Base-by-base conservation (phyloP, 2,797 vertebrate species). In the Chiroxiphia lanceolata region DNA sequence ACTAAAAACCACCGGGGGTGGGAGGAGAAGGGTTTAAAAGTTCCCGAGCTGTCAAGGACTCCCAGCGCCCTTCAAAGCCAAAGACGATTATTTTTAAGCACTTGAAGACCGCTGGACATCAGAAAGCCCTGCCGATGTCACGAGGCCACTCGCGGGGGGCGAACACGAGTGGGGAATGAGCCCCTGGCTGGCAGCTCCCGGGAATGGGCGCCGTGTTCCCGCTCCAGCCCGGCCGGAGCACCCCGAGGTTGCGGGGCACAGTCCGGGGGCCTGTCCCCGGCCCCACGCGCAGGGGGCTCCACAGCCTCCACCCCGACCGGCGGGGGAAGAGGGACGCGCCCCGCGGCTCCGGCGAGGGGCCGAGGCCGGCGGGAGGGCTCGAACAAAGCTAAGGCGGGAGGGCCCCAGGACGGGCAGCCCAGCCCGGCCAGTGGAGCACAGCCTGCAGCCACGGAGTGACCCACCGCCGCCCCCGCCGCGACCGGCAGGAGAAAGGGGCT, bases 381-480 rank as follows among this genome's bases (percentile, higher is more conserved):
- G 12, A 77, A 95, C 95, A 94, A 95, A 94, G 93, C 72, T 72
- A 14, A 76, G 23, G 31, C n/a, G 51, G 42, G 53, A 63, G 83
- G 71, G 61, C 65, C 70, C 61, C 76, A 51, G 38, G 47, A 78
- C 22, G 7, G 64, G n/a, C 60, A 77, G 42, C 47, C 40, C 60
- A 57, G 51, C 29, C 29, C 25, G 26, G 26, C 26, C 26, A 29
- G n/a, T 29, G 11, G 29, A 53, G 51, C 51, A 19, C 29, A 53
- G 51, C 51, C 29, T 19, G 51, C 44, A 33, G 51, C 51, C 23
- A 33, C 56, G 57, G 23, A 34, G 53, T 21, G 25, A 74, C 42
- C 90, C 79, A 56, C 38, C 83, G 94, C 93, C 94, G 89, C 96
- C 84, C 95, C 90, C 84, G 47, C 6, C 68, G 26, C 36, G 51